Base-by-base conservation (phyloP, 2,113 vertebrate genomes). In the Pardalotus punctatus region DNA sequence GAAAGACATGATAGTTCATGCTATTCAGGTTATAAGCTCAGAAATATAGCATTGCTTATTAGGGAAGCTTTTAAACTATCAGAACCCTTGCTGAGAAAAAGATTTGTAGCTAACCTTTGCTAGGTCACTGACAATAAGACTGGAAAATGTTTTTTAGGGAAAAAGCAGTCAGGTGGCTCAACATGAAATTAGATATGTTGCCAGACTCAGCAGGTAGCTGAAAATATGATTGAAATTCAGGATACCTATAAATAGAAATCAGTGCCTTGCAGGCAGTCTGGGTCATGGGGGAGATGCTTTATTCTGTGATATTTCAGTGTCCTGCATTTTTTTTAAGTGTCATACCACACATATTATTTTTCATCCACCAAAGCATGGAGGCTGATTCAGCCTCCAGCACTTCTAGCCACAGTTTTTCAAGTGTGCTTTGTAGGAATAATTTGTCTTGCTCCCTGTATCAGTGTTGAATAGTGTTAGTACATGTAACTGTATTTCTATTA, bases 71-170 rank as follows among this genome's bases (percentile, higher is more conserved):
- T 94, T 88, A 93, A 94, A 94, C 58, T 80, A 95, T 91, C 89
- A 94, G 69, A 54, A 95, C 42, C 61, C 95, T 95, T 86, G 90
- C 95, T 95, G 94, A 89, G 94, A 95, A 95, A 87, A 92, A 96
- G 95, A 97, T 97, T 96, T 97, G 96, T 95, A 65, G 58, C 61
- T 96, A 91, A 95, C 94, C 94, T 96, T 96, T 97, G 33, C 65
- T 86, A 95, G 88, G 94, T 96, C 94, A 83, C 89, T 93, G 92
- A 81, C 85, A 95, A 70, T 89, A 97, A 90, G 54, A 53, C 42
- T 81, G 48, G 71, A 76, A 91, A 95, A 70, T 86, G 33, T 58
- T 86, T 92, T 94, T 84, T 90, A 88, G 85, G 91, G 83, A 88
- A 96, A 96, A 96, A 36, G 78, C 94, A 94, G 80, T 95, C 86